Percentiles rank a stretch among this genome's conserved stretches.
These are phyloP conservation scores for Chanos chanos DNA, from an alignment of 2,797 vertebrate genomes.

Conservation along the genomic window DNA sequence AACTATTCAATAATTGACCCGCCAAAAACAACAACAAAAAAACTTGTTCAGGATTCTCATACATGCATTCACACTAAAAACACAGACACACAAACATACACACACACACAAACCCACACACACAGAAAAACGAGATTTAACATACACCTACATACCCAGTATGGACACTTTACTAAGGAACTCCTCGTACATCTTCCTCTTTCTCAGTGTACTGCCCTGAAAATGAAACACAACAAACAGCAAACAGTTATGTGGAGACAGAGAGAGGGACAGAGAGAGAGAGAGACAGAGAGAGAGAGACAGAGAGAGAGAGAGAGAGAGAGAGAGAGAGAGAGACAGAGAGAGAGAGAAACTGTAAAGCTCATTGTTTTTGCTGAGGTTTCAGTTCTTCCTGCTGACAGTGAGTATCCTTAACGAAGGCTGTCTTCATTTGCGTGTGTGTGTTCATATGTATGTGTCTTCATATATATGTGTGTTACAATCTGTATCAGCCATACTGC, in stretches of 20 bases:
- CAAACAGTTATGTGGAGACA: conserved; percentile 39
- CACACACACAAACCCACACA: conserved; percentile 9
- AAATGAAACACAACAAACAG: conserved; percentile 32
- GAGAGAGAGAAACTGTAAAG: too few relatives aligned
- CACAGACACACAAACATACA: conserved; percentile 22
- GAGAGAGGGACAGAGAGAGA: too few relatives aligned
- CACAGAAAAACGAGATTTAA: conserved; percentile 4
- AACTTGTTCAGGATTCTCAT: too few relatives aligned
- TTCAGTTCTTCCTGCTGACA: too few relatives aligned
- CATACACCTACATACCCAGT: conserved; percentile 60
- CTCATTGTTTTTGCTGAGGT: too few relatives aligned
- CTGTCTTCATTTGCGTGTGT: conserved; percentile 9
- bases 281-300: too few relatives aligned
- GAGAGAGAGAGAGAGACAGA: too few relatives aligned
- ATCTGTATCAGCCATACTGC: neutral
- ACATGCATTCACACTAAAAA: too few relatives aligned
- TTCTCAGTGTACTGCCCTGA: conserved; percentile 92
- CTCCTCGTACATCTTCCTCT: conserved; percentile 96
- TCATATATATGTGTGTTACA: neutral
- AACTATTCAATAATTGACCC: too few relatives aligned
- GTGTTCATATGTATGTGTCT: neutral
- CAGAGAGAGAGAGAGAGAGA: too few relatives aligned
- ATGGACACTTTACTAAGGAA: conserved; percentile 97
- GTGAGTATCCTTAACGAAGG: too few relatives aligned
- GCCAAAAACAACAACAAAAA: too few relatives aligned